A percentile compares a stretch with the other conserved stretches of the same genome.
Evolutionary conservation across 2,888 invertebrate species (phyloP).

Genomic region (Melikaiella ostensackeni): DNA sequence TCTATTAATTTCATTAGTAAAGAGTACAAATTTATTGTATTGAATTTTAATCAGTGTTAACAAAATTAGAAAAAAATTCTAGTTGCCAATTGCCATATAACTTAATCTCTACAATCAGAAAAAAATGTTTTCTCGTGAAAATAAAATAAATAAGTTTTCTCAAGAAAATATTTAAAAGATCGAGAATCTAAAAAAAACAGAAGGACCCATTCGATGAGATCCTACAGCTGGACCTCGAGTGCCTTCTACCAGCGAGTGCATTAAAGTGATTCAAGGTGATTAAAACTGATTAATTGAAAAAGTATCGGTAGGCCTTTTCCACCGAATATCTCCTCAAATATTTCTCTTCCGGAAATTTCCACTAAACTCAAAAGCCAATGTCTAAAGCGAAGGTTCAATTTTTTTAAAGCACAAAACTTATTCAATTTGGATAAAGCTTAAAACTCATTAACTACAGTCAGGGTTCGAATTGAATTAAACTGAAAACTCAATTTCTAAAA

Average conservation of each 20-base stretch:
- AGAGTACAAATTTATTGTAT: too few species aligned
- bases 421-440: background rate
- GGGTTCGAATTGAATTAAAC: background rate
- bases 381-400: background rate
- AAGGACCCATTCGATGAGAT: slow-evolving; percentile 63
- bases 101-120: too few species aligned
- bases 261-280: slow-evolving; percentile 42
- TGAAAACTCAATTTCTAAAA: background rate
- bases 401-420: background rate
- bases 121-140: too few species aligned
- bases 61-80: too few species aligned
- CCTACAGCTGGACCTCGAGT: slow-evolving; percentile 60
- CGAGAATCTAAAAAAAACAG: slow-evolving; percentile 17
- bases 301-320: slow-evolving; percentile 42
- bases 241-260: slow-evolving; percentile 72
- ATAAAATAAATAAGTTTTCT: too few species aligned
- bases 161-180: too few species aligned
- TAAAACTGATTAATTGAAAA: slow-evolving; percentile 31
- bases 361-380: background rate
- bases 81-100: too few species aligned
- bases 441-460: background rate
- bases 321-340: background rate
- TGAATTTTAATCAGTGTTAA: too few species aligned
- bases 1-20: too few species aligned
- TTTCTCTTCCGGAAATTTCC: background rate